These are phyloP conservation scores for Galeopterus variegatus DNA, from an alignment of 2,113 vertebrate genomes.

Conservation along the genomic window DNA sequence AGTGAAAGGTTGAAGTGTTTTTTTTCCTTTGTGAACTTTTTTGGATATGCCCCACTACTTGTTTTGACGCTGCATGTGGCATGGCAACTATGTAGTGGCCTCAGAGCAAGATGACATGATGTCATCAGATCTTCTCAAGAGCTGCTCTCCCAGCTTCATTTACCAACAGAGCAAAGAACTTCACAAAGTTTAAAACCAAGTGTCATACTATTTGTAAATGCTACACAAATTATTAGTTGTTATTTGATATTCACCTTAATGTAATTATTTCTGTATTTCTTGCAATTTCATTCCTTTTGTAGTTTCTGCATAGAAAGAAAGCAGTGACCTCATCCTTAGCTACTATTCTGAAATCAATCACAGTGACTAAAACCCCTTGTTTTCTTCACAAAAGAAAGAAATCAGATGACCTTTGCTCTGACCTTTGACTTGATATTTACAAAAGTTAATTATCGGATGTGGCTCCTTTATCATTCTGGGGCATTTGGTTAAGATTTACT, in stretches of 20 bases:
- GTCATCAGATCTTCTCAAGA: slow-evolving; percentile 5
- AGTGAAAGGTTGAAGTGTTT: background rate
- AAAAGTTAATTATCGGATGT: slow-evolving; percentile 82
- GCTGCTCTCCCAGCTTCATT: background rate
- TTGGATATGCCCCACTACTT: background rate
- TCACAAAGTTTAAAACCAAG: slow-evolving; percentile 37
- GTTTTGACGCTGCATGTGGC: background rate
- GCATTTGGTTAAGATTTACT: slow-evolving; percentile 71
- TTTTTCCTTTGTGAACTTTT: slow-evolving; percentile 42
- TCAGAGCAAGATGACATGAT: background rate
- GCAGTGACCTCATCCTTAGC: slow-evolving; percentile 75
- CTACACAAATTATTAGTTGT: slow-evolving; percentile 61
- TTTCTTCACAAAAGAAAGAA: slow-evolving; percentile 75
- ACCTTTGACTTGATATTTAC: slow-evolving; percentile 80
- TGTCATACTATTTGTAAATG: slow-evolving; percentile 48
- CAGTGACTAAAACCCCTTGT: slow-evolving; percentile 68
- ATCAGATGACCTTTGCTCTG: slow-evolving; percentile 79
- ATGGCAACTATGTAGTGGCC: background rate
- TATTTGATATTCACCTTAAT: slow-evolving; percentile 65
- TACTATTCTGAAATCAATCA: slow-evolving; percentile 76
- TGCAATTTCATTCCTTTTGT: slow-evolving; percentile 71
- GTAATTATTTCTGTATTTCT: slow-evolving; percentile 61
- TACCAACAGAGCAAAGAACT: slow-evolving; percentile 41
- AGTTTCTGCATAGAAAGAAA: slow-evolving; percentile 78
- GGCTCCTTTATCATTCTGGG: slow-evolving; percentile 77